Evolutionary conservation across 1,140 invertebrate species (phyloP).

Genomic region (Drosophila leontia): DNA sequence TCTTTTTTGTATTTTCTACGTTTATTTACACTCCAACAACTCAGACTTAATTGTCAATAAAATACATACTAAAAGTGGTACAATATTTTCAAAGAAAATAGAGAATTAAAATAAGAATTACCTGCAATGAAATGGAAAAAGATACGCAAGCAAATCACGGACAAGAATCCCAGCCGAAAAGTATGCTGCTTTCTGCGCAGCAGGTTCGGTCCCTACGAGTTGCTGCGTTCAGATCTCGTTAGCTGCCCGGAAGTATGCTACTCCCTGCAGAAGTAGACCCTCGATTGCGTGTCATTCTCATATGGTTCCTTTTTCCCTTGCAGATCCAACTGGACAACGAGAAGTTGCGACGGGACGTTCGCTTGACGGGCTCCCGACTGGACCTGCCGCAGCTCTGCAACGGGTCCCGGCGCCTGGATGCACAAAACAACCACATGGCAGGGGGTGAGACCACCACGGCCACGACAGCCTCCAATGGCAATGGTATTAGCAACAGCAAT

Average conservation of each 20-base stretch:
- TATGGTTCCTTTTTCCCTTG: background rate
- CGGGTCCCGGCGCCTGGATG: conserved; percentile 68
- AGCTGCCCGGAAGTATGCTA: conserved; percentile 46
- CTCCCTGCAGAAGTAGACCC: background rate
- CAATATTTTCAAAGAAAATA: background rate
- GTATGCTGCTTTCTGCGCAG: conserved; percentile 18
- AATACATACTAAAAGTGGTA: background rate
- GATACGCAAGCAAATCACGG: background rate
- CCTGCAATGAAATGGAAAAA: conserved; percentile 30
- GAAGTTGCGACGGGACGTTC: conserved; percentile 80
- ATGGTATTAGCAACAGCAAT: conserved; percentile 43
- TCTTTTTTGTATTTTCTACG: background rate
- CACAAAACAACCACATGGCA: conserved; percentile 67
- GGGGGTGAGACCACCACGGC: conserved; percentile 40
- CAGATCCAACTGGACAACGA: conserved; percentile 85
- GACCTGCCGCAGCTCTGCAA: conserved; percentile 80
- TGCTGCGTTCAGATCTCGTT: background rate
- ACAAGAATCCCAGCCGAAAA: conserved; percentile 7
- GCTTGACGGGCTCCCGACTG: conserved; percentile 70
- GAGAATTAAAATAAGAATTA: background rate
- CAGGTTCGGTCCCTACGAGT: background rate
- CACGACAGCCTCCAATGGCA: conserved; percentile 56
- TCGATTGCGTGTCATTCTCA: background rate
- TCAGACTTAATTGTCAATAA: background rate
- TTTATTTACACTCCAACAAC: background rate